A percentile compares a stretch with the other conserved stretches of the same genome.
Evolutionary conservation across 2,113 vertebrate genomes (phyloP).

Genomic region (Hyaena hyaena): DNA sequence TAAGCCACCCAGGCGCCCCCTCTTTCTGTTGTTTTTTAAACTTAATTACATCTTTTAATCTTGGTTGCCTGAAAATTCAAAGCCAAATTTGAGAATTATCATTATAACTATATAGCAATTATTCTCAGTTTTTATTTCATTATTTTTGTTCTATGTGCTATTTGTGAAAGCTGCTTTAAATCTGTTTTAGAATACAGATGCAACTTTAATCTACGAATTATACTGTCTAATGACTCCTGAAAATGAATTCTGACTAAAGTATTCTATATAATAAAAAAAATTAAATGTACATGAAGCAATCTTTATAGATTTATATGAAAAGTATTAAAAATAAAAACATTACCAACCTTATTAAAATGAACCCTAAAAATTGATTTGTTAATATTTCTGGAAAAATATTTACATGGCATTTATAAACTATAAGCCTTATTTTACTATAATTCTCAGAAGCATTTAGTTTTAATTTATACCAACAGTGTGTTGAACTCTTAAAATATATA

Average conservation of each 20-base stretch:
- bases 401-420: not conserved
- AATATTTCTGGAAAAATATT: not conserved
- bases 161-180: not conserved
- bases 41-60: not conserved
- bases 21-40: not conserved
- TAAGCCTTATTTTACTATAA: not conserved
- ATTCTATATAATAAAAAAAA: not conserved
- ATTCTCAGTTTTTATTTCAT: not conserved
- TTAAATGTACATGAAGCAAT: not conserved
- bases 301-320: not conserved
- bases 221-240: not conserved
- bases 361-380: not conserved
- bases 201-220: not conserved
- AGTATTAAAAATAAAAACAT: not conserved
- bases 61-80: constrained; percentile 6
- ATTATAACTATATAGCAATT: not conserved
- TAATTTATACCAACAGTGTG: not conserved
- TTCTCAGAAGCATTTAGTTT: not conserved
- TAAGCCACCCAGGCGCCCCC: too few species aligned
- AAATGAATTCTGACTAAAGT: constrained; percentile 21
- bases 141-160: not conserved
- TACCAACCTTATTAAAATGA: not conserved
- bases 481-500: not conserved
- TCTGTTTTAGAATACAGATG: not conserved
- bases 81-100: not conserved